Evolutionary conservation across 2,797 vertebrate genomes (phyloP).

Genomic region (Helarctos malayanus): DNA sequence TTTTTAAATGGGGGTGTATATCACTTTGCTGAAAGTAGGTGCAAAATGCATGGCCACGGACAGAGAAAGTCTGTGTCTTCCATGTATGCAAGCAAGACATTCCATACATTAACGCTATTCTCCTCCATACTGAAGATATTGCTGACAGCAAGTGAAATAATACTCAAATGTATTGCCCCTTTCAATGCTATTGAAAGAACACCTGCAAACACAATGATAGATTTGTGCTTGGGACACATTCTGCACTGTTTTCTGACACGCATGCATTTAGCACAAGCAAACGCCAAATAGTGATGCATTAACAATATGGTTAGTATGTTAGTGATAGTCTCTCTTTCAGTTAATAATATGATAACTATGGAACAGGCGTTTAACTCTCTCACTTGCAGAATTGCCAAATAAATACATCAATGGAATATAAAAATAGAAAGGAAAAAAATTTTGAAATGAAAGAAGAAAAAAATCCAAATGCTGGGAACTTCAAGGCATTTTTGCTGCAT

Average conservation of each 20-base stretch:
- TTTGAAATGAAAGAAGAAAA: slow-evolving; percentile 45
- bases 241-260: slow-evolving; percentile 9
- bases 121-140: background rate
- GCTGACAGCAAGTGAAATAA: slow-evolving; percentile 4
- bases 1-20: slow-evolving; percentile 64
- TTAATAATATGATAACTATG: background rate
- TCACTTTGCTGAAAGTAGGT: slow-evolving; percentile 48
- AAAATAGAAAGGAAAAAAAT: background rate
- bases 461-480: background rate
- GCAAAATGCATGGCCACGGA: background rate
- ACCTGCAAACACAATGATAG: background rate
- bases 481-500: background rate
- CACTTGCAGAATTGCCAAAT: slow-evolving; percentile 21
- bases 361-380: background rate
- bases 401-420: background rate
- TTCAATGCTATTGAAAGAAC: background rate
- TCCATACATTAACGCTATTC: background rate
- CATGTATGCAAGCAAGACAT: background rate
- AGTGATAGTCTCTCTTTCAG: background rate
- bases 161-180: background rate
- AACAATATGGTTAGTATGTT: background rate
- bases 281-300: background rate
- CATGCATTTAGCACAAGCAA: background rate
- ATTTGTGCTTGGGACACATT: background rate
- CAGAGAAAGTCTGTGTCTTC: background rate